Percentiles rank a stretch among this genome's conserved stretches.
phyloP scores from a whole-genome alignment of 1,140 invertebrate genomes.

The Drosophila funebris region DNA sequence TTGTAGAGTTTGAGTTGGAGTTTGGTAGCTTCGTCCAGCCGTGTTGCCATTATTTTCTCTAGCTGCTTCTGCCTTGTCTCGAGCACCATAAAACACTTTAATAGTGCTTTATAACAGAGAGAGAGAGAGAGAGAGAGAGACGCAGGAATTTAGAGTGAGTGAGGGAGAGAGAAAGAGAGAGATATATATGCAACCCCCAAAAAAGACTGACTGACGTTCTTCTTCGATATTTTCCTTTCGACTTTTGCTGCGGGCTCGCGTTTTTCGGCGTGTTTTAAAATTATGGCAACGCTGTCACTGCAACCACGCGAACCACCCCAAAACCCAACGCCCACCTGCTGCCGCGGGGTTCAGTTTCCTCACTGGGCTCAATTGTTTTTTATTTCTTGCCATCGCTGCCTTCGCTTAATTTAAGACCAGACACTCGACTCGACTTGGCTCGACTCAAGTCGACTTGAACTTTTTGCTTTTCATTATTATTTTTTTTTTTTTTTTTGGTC shows the following conservation, averaged over 20 bases:
- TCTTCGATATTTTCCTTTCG: conserved; percentile 46
- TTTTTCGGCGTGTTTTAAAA: conserved; percentile 68
- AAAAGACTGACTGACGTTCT: conserved; percentile 50
- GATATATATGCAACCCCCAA: not conserved
- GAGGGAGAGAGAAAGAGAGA: not conserved
- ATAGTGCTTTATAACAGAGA: conserved; percentile 56
- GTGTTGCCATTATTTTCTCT: conserved; percentile 53
- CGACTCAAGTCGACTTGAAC: conserved; percentile 21
- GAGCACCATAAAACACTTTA: conserved; percentile 78
- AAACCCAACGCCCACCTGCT: conserved; percentile 5
- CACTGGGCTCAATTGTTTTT: conserved; percentile 63
- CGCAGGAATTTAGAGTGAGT: no score
- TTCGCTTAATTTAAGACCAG: conserved; percentile 73
- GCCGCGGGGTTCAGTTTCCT: conserved; percentile 3
- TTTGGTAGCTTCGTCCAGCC: conserved; percentile 24
- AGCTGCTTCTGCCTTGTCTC: conserved; percentile 66
- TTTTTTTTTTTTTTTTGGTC: conserved; percentile 45
- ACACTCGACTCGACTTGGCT: conserved; percentile 31
- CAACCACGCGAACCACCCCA: conserved; percentile 30
- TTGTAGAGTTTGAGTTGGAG: conserved; percentile 6
- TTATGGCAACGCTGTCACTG: conserved; percentile 71
- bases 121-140: not conserved
- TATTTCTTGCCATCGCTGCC: conserved; percentile 18
- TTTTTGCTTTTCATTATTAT: not conserved
- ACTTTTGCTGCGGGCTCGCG: conserved; percentile 34